Percentiles rank a stretch among this genome's conserved stretches.
These are phyloP conservation scores for Netelia melanura DNA, from an alignment of 2,888 invertebrate species.

Conservation along the genomic window DNA sequence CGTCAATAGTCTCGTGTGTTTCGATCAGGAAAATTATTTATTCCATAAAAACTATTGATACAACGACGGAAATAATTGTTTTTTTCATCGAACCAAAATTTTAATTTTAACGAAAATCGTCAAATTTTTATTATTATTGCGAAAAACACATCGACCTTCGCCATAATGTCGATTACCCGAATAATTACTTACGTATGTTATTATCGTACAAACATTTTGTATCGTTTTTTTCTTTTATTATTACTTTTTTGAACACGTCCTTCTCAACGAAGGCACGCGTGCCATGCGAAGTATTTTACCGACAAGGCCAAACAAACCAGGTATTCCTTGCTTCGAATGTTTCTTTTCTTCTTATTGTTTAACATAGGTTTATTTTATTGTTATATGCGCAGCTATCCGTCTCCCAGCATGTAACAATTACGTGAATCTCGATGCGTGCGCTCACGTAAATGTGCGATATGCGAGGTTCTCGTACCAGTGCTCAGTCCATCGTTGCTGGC, in stretches of 20 bases:
- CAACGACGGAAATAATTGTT: too few relatives aligned
- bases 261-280: background rate
- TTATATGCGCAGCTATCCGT: conserved; percentile 16
- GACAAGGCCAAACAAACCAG: conserved; percentile 47
- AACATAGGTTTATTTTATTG: conserved; percentile 21
- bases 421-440: conserved; percentile 39
- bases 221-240: background rate
- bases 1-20: too few relatives aligned
- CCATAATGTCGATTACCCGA: too few relatives aligned
- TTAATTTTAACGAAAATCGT: too few relatives aligned
- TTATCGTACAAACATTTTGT: conserved; percentile 18
- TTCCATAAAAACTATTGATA: too few relatives aligned
- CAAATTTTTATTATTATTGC: too few relatives aligned
- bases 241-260: background rate
- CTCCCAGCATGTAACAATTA: conserved; percentile 50
- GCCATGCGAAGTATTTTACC: conserved; percentile 10
- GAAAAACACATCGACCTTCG: too few relatives aligned
- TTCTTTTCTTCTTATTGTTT: conserved; percentile 28
- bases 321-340: background rate
- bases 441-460: conserved; percentile 17
- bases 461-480: background rate
- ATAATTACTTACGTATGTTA: background rate
- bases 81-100: too few relatives aligned
- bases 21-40: too few relatives aligned
- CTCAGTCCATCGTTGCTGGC: too few relatives aligned